Evolutionary conservation across 2,888 invertebrate genomes (phyloP).

Genomic region (Norana najaformis): DNA sequence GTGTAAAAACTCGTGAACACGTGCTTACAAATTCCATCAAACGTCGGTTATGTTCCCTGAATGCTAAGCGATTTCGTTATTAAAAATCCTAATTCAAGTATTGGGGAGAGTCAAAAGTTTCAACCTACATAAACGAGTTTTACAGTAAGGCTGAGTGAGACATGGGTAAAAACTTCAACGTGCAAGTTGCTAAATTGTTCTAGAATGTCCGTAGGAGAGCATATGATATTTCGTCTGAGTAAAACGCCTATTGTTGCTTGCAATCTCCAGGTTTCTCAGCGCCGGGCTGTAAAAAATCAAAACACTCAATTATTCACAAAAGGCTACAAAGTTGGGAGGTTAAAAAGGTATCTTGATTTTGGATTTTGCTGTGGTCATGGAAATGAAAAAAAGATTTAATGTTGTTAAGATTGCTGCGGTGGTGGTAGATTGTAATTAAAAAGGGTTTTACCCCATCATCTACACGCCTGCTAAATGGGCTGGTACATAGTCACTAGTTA

Average conservation of each 20-base stretch:
- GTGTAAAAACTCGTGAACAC: background rate
- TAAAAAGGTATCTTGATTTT: no score
- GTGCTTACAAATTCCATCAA: background rate
- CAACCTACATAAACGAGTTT: background rate
- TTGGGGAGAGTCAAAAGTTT: background rate
- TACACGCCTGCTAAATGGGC: no score
- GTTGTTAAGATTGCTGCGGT: no score
- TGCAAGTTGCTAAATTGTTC: background rate
- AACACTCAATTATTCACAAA: background rate
- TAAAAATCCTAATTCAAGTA: background rate
- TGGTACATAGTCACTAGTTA: no score
- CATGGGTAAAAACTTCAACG: background rate
- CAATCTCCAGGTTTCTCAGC: background rate
- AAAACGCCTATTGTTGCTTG: conserved; percentile 16
- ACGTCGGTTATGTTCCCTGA: background rate
- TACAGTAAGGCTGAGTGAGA: background rate
- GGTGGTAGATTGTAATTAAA: no score
- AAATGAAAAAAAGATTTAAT: no score
- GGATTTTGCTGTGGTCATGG: no score
- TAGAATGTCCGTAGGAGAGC: background rate
- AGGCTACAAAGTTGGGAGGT: no score
- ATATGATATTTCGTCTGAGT: background rate
- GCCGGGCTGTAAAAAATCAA: background rate
- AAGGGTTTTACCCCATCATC: no score
- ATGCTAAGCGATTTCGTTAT: background rate